These are phyloP conservation scores for Dipodomys ordii DNA, from an alignment of 2,113 vertebrate genomes.

Conservation along the genomic window DNA sequence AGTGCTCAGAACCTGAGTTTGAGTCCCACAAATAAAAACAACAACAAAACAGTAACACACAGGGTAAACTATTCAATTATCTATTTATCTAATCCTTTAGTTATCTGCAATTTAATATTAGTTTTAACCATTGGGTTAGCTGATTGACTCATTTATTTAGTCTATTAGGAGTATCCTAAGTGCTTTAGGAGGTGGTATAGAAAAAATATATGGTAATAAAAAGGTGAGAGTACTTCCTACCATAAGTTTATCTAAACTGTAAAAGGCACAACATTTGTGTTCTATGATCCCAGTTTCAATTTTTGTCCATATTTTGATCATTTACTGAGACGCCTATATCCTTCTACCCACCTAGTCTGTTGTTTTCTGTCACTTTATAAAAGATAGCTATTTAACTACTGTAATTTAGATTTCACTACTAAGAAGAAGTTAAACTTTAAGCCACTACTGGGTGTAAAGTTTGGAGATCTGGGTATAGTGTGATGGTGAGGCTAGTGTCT, in stretches of 20 bases:
- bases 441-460: too few species aligned
- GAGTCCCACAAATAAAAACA: too few species aligned
- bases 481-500: neutral
- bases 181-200: neutral
- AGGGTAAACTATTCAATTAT: too few species aligned
- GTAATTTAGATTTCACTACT: neutral
- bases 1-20: too few species aligned
- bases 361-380: neutral
- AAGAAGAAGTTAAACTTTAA: conserved; percentile 15
- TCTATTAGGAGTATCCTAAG: conserved; percentile 1
- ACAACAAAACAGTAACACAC: too few species aligned
- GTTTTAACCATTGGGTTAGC: conserved; percentile 3
- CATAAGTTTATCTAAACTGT: neutral
- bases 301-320: neutral
- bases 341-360: neutral
- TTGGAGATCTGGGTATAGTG: neutral
- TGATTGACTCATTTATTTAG: conserved; percentile 38
- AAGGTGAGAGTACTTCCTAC: neutral
- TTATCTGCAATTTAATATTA: conserved; percentile 23
- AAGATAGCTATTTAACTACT: neutral
- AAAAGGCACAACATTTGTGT: neutral
- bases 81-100: neutral
- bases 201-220: neutral
- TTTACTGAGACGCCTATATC: neutral
- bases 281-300: neutral